Percentiles rank a stretch among this genome's conserved stretches.
These are phyloP conservation scores for Scaptomyza flava DNA, from an alignment of 2,888 invertebrate genomes.

Conservation along the genomic window DNA sequence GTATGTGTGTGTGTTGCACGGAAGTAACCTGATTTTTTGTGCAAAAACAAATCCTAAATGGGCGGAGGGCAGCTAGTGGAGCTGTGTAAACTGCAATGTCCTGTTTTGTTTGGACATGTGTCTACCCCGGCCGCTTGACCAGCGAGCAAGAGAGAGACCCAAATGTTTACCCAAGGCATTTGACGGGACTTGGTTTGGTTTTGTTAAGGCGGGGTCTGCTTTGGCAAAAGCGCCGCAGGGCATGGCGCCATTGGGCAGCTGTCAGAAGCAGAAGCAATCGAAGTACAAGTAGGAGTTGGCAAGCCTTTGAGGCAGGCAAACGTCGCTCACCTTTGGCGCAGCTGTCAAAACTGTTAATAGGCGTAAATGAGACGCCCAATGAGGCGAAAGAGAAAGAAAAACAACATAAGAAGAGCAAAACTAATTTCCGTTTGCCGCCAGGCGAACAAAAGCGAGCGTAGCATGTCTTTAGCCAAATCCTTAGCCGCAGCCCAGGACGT, in stretches of 20 bases:
- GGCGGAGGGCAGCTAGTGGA: conserved; percentile 40
- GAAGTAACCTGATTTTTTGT: conserved; percentile 75
- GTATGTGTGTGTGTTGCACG: conserved; percentile 50
- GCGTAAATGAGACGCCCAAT: conserved; percentile 78
- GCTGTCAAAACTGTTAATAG: conserved; percentile 74
- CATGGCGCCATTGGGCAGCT: conserved; percentile 63
- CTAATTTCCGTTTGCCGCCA: conserved; percentile 64
- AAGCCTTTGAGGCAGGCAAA: conserved; percentile 66
- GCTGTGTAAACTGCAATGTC: conserved; percentile 66
- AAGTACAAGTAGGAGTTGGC: conserved; percentile 17
- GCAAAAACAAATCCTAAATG: conserved; percentile 53
- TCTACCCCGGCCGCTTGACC: conserved; percentile 61
- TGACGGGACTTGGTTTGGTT: conserved; percentile 6
- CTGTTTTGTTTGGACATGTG: conserved; percentile 68
- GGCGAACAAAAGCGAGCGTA: conserved; percentile 40
- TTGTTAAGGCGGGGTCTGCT: conserved; percentile 18
- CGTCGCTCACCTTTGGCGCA: conserved; percentile 62
- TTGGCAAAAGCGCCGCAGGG: conserved; percentile 59
- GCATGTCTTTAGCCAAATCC: conserved; percentile 35
- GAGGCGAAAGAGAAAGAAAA: conserved; percentile 17
- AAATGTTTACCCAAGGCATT: conserved; percentile 65
- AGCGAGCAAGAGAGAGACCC: conserved; percentile 7
- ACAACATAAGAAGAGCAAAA: conserved; percentile 40
- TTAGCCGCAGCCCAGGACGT: conserved; percentile 56
- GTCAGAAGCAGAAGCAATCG: conserved; percentile 49